Conservation (phyloP, 2,113 vertebrate species). For the Egretta garzetta region DNA sequence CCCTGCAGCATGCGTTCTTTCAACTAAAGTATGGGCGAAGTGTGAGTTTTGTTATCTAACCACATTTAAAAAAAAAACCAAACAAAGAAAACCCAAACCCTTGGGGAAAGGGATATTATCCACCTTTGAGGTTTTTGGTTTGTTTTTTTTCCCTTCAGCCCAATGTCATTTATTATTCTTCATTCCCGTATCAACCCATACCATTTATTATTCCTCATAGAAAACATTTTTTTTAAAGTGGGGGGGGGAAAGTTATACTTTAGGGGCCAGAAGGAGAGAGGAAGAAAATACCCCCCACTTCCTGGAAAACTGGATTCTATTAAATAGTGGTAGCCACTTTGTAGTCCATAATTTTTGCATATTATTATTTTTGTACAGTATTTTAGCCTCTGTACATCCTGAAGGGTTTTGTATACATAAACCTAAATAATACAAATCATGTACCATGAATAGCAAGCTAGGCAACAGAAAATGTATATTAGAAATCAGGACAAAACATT, state of each 20-base stretch:
- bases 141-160: neutral
- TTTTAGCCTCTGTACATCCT: neutral
- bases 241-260: neutral
- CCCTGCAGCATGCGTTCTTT: neutral
- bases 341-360: neutral
- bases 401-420: neutral
- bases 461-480: neutral
- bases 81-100: neutral
- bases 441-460: neutral
- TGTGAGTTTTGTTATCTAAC: conserved; percentile 8
- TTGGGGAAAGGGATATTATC: neutral
- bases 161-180: neutral
- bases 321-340: neutral
- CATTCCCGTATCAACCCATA: neutral
- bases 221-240: neutral
- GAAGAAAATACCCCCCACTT: neutral
- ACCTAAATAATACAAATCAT: neutral
- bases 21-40: neutral
- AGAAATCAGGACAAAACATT: neutral
- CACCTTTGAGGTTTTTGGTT: neutral
- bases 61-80: neutral
- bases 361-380: neutral
- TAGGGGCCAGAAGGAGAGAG: neutral
- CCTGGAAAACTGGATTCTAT: neutral
- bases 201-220: neutral